These are phyloP conservation scores for Archips xylosteana DNA, from an alignment of 2,888 invertebrate species.

Conservation along the genomic window DNA sequence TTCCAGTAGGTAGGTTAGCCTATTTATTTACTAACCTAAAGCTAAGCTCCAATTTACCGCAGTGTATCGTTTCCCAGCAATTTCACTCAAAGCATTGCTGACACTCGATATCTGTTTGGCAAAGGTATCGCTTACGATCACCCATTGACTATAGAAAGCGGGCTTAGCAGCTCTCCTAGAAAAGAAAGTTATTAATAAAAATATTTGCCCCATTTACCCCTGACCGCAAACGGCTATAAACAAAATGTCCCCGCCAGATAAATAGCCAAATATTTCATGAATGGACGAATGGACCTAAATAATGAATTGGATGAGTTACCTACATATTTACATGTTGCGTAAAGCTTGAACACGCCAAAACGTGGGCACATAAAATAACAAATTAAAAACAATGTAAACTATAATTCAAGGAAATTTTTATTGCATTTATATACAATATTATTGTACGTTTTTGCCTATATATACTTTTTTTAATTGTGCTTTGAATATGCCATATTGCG, in stretches of 20 bases:
- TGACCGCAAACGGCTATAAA: conserved; percentile 55
- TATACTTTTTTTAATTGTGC: too few species aligned
- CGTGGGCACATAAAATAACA: too few species aligned
- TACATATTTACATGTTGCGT: background rate
- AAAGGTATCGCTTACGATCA: conserved; percentile 39
- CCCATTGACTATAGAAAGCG: conserved; percentile 44
- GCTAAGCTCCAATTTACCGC: conserved; percentile 26
- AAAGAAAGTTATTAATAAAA: conserved; percentile 73
- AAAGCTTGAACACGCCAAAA: too few species aligned
- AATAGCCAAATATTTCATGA: conserved; percentile 39
- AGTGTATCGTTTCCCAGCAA: conserved; percentile 25
- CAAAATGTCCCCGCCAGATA: conserved; percentile 32
- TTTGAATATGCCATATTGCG: too few species aligned
- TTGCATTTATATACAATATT: too few species aligned
- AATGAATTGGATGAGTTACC: conserved; percentile 36
- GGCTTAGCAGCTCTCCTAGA: conserved; percentile 69
- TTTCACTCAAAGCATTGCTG: conserved; percentile 35
- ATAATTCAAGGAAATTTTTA: too few species aligned
- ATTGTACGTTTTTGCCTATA: too few species aligned
- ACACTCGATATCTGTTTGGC: conserved; percentile 36
- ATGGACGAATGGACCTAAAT: conserved; percentile 38
- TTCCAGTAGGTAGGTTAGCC: too few species aligned
- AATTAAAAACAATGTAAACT: too few species aligned
- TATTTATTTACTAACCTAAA: conserved; percentile 2
- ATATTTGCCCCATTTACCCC: conserved; percentile 61